Evolutionary conservation across 1,140 invertebrate species (phyloP).

Genomic region (Charaxes varanes): DNA sequence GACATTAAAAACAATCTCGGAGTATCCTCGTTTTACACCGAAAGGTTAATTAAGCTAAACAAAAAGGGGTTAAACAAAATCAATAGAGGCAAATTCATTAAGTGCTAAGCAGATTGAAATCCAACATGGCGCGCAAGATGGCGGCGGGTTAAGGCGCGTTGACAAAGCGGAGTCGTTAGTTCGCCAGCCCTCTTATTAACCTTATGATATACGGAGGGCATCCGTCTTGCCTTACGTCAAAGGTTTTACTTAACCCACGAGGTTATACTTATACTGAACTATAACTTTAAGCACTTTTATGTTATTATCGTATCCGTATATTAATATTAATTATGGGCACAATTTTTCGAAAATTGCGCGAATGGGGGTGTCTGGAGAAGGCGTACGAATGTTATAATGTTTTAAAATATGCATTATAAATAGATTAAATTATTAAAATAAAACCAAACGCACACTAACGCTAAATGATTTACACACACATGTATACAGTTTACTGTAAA

Average conservation of each 20-base stretch:
- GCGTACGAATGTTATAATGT: too few species aligned
- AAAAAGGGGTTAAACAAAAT: conserved; percentile 74
- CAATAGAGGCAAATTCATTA: conserved; percentile 72
- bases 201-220: conserved; percentile 69
- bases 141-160: conserved; percentile 64
- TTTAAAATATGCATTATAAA: too few species aligned
- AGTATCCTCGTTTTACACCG: conserved; percentile 26
- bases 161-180: conserved; percentile 70
- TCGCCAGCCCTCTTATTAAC: conserved; percentile 70
- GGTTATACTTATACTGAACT: conserved; percentile 15
- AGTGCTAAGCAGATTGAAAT: conserved; percentile 72
- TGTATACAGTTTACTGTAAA: too few species aligned
- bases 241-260: conserved; percentile 12
- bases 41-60: conserved; percentile 73
- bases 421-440: too few species aligned
- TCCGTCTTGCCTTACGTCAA: conserved; percentile 43
- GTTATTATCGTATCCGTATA: conserved; percentile 4
- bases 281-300: conserved; percentile 8
- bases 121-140: conserved; percentile 68
- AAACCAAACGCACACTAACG: too few species aligned
- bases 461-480: too few species aligned
- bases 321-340: too few species aligned
- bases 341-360: too few species aligned
- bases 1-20: conserved; percentile 1
- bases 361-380: too few species aligned